Conservation (phyloP, 2,888 invertebrate species). For the Trimorus sp. region DNA sequence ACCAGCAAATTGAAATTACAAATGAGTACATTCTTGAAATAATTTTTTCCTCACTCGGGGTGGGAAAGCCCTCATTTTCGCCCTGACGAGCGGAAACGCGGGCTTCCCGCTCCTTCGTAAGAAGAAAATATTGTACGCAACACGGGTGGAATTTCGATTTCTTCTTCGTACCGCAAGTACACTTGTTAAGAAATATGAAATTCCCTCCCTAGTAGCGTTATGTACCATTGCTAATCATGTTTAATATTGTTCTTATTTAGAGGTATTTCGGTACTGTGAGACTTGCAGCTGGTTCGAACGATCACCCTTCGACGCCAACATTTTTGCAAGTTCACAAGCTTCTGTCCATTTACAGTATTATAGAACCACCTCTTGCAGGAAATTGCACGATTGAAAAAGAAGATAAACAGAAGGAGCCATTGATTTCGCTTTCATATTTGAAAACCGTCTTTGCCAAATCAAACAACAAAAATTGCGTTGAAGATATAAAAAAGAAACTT, state of each 20-base stretch:
- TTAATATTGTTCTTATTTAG: constrained; percentile 5
- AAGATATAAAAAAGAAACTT: constrained; percentile 13
- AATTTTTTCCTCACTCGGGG: no score
- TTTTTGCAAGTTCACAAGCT: constrained; percentile 20
- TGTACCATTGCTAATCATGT: background rate
- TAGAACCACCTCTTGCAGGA: constrained; percentile 14
- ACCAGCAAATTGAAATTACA: no score
- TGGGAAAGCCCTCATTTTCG: no score
- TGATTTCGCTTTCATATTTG: constrained; percentile 8
- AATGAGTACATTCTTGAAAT: no score
- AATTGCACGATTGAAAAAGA: background rate
- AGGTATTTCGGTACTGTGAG: constrained; percentile 13
- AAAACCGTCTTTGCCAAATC: constrained; percentile 7
- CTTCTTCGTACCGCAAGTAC: no score
- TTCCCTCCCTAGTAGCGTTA: background rate
- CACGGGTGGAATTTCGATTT: no score
- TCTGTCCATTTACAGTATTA: constrained; percentile 9
- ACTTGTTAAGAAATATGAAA: background rate
- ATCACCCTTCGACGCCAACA: constrained; percentile 18
- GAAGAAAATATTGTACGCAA: no score
- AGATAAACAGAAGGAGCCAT: background rate
- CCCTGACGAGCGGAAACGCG: no score
- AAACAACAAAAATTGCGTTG: constrained; percentile 4
- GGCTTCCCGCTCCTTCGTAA: no score
- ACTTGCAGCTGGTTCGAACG: constrained; percentile 11